These are phyloP conservation scores for Plestiodon gilberti DNA, from an alignment of 2,113 vertebrate genomes.

Conservation along the genomic window DNA sequence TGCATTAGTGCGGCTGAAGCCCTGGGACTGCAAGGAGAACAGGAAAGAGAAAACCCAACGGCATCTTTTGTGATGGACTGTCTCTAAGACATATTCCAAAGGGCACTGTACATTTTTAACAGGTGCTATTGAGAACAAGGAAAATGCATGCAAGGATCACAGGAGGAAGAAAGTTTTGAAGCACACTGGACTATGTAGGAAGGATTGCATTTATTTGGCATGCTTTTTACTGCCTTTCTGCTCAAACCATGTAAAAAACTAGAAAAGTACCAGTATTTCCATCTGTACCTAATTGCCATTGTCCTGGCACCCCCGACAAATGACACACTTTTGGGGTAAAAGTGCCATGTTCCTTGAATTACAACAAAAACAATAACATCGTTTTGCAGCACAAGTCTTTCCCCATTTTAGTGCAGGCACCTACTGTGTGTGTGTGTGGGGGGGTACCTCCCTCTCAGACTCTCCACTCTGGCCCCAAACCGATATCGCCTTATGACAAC, in stretches of 20 bases:
- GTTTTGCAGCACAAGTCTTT: too few species aligned
- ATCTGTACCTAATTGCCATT: too few species aligned
- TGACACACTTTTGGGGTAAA: not conserved
- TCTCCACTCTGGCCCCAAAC: too few species aligned
- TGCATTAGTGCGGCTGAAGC: conserved; percentile 47
- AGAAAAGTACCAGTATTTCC: not conserved
- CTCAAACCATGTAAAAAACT: not conserved
- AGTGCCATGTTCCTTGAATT: too few species aligned
- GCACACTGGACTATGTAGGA: not conserved
- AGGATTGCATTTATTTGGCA: not conserved
- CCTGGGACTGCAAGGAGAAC: conserved; percentile 4
- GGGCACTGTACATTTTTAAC: not conserved
- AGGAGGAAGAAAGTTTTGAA: not conserved
- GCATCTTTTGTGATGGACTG: conserved; percentile 18
- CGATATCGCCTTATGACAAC: too few species aligned
- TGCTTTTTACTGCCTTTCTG: not conserved
- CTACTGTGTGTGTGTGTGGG: too few species aligned
- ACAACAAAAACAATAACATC: too few species aligned
- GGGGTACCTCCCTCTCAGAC: too few species aligned
- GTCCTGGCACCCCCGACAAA: not conserved
- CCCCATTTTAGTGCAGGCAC: too few species aligned
- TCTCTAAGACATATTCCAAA: conserved; percentile 1
- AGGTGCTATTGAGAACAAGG: not conserved
- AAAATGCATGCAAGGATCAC: not conserved
- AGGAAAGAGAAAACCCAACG: conserved; percentile 14